These are phyloP conservation scores for Drepana arcuata DNA, from an alignment of 1,140 invertebrate genomes.

Conservation along the genomic window DNA sequence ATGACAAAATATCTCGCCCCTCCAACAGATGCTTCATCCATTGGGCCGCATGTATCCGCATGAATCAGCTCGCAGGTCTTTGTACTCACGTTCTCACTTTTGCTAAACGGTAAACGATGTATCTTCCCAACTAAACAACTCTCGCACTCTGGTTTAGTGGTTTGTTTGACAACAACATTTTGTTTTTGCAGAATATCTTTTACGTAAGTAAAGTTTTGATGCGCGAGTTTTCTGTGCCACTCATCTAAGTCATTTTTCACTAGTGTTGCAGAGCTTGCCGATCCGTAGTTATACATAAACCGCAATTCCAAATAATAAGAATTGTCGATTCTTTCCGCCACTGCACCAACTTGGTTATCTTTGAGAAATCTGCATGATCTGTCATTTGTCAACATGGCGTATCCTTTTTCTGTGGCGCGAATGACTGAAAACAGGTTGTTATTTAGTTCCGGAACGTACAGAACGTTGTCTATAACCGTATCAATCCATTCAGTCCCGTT, in stretches of 20 bases:
- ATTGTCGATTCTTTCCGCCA: slow-evolving; percentile 21
- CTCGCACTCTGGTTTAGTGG: slow-evolving; percentile 27
- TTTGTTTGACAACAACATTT: slow-evolving; percentile 24
- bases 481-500: slow-evolving; percentile 26
- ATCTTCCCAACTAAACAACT: slow-evolving; percentile 49
- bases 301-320: slow-evolving; percentile 22
- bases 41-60: slow-evolving; percentile 59
- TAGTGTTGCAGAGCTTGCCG: slow-evolving; percentile 5
- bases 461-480: slow-evolving; percentile 32
- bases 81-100: slow-evolving; percentile 17
- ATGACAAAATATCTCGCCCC: slow-evolving; percentile 18
- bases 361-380: slow-evolving; percentile 24
- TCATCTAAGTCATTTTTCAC: slow-evolving; percentile 18
- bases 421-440: slow-evolving; percentile 47
- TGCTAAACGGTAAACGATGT: slow-evolving; percentile 28
- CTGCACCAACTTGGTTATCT: slow-evolving; percentile 16
- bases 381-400: slow-evolving; percentile 27
- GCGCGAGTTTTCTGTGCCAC: slow-evolving; percentile 49
- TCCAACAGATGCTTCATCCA: slow-evolving; percentile 28
- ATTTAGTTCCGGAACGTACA: slow-evolving; percentile 44
- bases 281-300: slow-evolving; percentile 6
- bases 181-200: slow-evolving; percentile 29
- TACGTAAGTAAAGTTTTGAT: slow-evolving; percentile 49
- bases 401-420: slow-evolving; percentile 24
- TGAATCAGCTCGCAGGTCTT: slow-evolving; percentile 48